Conservation (phyloP, 2,113 vertebrate species). For the Notarius lentiginosus region DNA sequence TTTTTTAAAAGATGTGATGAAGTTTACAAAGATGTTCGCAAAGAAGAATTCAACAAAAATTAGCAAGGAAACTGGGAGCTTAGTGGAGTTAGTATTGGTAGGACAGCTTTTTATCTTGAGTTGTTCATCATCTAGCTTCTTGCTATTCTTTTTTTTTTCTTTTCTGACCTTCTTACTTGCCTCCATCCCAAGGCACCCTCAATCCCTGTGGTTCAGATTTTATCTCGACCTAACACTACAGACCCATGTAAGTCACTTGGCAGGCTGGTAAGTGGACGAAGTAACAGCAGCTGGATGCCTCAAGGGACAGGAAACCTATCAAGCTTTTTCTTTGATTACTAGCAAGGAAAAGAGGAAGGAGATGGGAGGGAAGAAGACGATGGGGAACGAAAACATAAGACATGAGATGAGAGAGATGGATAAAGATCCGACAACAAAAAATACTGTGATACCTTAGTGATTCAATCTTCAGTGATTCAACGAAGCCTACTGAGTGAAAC, state of each 20-base stretch:
- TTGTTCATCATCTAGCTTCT: constrained; percentile 11
- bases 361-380: constrained; percentile 14
- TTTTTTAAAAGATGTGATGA: neutral
- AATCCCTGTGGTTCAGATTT: constrained; percentile 43
- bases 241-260: constrained; percentile 52
- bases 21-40: constrained; percentile 5
- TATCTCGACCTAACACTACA: constrained; percentile 36
- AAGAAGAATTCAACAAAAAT: constrained; percentile 2
- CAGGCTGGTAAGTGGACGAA: constrained; percentile 42
- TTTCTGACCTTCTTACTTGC: neutral
- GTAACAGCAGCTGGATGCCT: constrained; percentile 47
- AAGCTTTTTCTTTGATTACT: constrained; percentile 51
- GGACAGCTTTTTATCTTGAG: constrained; percentile 1
- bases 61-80: neutral
- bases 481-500: neutral
- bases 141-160: constrained; percentile 35
- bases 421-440: constrained; percentile 39
- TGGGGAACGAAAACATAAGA: neutral
- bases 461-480: neutral
- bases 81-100: constrained; percentile 8
- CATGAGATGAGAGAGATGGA: constrained; percentile 33
- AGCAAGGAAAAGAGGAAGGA: constrained; percentile 29
- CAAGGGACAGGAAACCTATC: constrained; percentile 49
- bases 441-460: constrained; percentile 7
- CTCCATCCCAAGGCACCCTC: constrained; percentile 41